These are phyloP conservation scores for Apamea epomidion DNA, from an alignment of 2,888 invertebrate genomes.

Conservation along the genomic window DNA sequence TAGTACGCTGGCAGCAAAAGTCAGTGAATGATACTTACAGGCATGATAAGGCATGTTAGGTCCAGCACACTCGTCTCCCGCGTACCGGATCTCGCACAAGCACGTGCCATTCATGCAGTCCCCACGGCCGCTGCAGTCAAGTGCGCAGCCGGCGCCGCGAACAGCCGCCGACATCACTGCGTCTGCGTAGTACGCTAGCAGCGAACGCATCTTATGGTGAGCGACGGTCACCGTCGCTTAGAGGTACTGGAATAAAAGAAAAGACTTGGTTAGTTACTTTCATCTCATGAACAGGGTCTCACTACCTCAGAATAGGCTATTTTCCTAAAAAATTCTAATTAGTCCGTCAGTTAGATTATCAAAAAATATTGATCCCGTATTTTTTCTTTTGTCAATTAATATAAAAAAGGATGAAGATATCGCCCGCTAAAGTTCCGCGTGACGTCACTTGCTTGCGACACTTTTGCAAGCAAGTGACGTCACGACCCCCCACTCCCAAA, in stretches of 20 bases:
- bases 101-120: constrained; percentile 98
- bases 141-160: constrained; percentile 91
- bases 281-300: not conserved
- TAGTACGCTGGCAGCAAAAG: not conserved
- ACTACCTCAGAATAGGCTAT: no score
- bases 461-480: no score
- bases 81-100: constrained; percentile 96
- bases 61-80: constrained; percentile 95
- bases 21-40: constrained; percentile 69
- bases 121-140: constrained; percentile 96
- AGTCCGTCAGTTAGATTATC: no score
- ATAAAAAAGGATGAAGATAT: no score
- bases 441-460: no score
- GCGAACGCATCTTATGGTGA: constrained; percentile 85
- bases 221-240: constrained; percentile 80
- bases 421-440: no score
- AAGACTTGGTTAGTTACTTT: constrained; percentile 10
- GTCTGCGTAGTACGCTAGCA: constrained; percentile 88
- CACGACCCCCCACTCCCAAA: no score
- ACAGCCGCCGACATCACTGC: constrained; percentile 85
- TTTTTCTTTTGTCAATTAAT: no score
- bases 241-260: constrained; percentile 72
- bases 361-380: no score
- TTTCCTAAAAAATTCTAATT: no score
- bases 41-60: constrained; percentile 94